Percentiles rank a stretch among this genome's conserved stretches.
These are phyloP conservation scores for Cladorhizidae sp. DNA, from an alignment of 37 sponge, comb jelly and placozoan genomes.

Conservation along the genomic window DNA sequence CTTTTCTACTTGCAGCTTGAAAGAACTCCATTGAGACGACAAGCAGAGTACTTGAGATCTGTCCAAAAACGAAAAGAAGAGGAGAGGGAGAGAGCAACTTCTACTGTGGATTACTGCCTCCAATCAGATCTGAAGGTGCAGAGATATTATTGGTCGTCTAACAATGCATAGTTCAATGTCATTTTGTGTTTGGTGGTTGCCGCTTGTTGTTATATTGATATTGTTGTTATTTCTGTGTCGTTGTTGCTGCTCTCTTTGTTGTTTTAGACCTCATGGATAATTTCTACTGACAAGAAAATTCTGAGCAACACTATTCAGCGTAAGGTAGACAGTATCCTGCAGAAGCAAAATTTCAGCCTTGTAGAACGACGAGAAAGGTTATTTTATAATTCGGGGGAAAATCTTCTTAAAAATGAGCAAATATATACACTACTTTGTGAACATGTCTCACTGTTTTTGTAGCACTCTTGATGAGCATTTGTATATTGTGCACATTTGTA, in stretches of 20 bases:
- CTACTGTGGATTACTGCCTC: too few relatives aligned
- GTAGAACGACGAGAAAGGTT: constrained; percentile 92
- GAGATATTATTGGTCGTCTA: neutral
- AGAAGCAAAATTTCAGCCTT: constrained; percentile 72
- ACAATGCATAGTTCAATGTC: neutral
- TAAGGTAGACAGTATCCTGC: constrained; percentile 71
- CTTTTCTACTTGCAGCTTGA: neutral
- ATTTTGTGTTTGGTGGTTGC: neutral
- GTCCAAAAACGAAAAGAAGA: too few relatives aligned
- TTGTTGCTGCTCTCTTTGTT: neutral
- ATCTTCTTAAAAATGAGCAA: too few relatives aligned
- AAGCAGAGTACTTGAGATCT: too few relatives aligned
- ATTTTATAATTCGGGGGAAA: neutral
- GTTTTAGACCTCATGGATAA: constrained; percentile 87
- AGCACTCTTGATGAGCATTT: too few relatives aligned
- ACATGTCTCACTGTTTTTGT: too few relatives aligned
- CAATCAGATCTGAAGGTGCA: neutral
- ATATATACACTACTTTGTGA: too few relatives aligned
- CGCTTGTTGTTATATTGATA: neutral
- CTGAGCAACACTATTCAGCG: constrained; percentile 90
- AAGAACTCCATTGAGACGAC: neutral
- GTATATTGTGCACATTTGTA: neutral
- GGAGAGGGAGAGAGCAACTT: too few relatives aligned
- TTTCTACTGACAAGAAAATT: constrained; percentile 91
- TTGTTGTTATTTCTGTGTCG: neutral